Evolutionary conservation across 1,140 invertebrate genomes (phyloP), one percentile per base, ranked within the genome.

Genomic region (Lysiphlebus fabarum): DNA sequence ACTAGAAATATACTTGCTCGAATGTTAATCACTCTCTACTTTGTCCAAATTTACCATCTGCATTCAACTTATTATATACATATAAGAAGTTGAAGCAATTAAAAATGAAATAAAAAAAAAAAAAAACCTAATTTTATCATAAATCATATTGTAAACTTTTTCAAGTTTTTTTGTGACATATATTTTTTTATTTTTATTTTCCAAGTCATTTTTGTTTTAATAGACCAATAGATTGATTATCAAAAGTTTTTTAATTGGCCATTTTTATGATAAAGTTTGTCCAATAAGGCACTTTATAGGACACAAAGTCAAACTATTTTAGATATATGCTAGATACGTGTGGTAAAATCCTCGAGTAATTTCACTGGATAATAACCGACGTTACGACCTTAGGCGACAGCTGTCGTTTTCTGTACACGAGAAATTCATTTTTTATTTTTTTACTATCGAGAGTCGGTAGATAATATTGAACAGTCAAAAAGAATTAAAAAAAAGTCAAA

Each of bases 331-430:
- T 45, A n/a, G 49, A 37, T 51, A 51, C 38, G 49, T 26, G 36
- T 51, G 49, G 36, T 51, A 51, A 56, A 56, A 56, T 43, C 54
- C 41, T 56, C 54, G 54, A 34, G 54, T 56, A 56, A 47, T 56
- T 56, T 47, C 41, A 33, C 26, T 43, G 33, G 44, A 36, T 56
- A 55, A 51, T 51, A 51, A 56, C 43, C 41, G 33, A 47, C 44
- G 33, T 56, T 56, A 56, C 43, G 54, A 56, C 43, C 54, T 44
- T 26, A 33, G 54, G 36, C 12, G 42, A 45, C 42, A 47, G 42
- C 34, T 56, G 54, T 44, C n/a, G 49, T 36, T n/a, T 12, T 37
- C 34, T 51, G 34, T 34, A n/a, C 49, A 17, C 44, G 12, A 47
- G 12, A 12, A 17, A 26, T 56, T 8, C 33, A 7, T 51, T 51